Conservation (phyloP, 2,797 vertebrate species). For the Benthosema pterotum region DNA sequence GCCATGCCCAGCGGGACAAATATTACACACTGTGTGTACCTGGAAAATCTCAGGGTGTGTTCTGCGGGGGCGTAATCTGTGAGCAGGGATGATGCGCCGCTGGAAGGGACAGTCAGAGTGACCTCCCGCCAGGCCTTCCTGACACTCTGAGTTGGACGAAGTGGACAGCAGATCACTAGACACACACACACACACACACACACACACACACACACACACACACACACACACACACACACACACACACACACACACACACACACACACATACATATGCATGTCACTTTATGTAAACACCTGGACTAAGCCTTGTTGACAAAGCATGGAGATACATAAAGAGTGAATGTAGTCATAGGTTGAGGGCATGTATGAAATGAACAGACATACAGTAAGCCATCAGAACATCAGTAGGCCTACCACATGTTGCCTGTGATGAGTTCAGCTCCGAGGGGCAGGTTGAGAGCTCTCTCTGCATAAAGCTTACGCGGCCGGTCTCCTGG, state of each 20-base stretch:
- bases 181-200: slow-evolving; percentile 23
- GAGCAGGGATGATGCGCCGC: slow-evolving; percentile 81
- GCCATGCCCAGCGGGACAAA: too few relatives aligned
- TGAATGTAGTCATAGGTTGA: not conserved
- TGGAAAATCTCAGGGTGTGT: slow-evolving; percentile 85
- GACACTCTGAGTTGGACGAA: slow-evolving; percentile 84
- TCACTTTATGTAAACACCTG: not conserved
- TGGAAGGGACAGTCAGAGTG: slow-evolving; percentile 81
- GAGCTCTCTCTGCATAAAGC: slow-evolving; percentile 84
- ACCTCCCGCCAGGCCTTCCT: slow-evolving; percentile 73
- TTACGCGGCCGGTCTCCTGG: slow-evolving; percentile 84
- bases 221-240: not conserved
- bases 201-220: not conserved
- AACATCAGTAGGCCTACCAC: slow-evolving; percentile 74
- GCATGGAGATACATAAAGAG: not conserved
- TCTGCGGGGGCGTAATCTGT: slow-evolving; percentile 80
- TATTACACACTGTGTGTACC: slow-evolving; percentile 53
- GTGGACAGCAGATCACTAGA: slow-evolving; percentile 84
- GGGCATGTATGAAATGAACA: not conserved
- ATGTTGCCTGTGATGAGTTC: slow-evolving; percentile 86
- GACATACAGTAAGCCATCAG: not conserved
- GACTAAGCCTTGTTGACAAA: slow-evolving; percentile 2
- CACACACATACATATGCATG: not conserved
- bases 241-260: slow-evolving; percentile 2
- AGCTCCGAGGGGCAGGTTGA: slow-evolving; percentile 84